Evolutionary conservation across 2,797 vertebrate species (phyloP).

Genomic region (Ptychobarbus kaznakovi): DNA sequence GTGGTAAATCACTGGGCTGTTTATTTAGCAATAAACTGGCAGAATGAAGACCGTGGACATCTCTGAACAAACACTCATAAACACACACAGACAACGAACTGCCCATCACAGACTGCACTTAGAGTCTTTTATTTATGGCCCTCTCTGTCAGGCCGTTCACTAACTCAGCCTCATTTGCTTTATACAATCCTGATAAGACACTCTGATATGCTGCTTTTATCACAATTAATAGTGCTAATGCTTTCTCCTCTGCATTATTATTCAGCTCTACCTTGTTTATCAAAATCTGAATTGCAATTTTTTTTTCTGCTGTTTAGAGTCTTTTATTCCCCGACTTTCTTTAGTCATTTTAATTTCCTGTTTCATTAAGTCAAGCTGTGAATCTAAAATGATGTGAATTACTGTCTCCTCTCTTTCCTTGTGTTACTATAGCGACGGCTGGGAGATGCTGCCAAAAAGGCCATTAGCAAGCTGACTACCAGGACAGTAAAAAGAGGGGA

Average conservation of each 20-base stretch:
- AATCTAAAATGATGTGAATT: constrained; percentile 28
- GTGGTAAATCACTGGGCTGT: constrained; percentile 43
- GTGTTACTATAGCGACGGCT: constrained; percentile 87
- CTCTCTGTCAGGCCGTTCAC: constrained; percentile 15
- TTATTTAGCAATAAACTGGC: constrained; percentile 45
- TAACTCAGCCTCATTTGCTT: constrained; percentile 17
- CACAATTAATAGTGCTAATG: constrained; percentile 22
- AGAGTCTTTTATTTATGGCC: constrained; percentile 29
- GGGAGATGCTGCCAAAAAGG: constrained; percentile 96
- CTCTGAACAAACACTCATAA: constrained; percentile 40
- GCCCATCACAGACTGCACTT: constrained; percentile 10
- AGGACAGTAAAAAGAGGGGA: constrained; percentile 96
- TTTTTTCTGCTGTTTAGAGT: neutral
- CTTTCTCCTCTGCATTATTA: neutral
- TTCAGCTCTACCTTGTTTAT: constrained; percentile 1
- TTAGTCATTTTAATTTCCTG: constrained; percentile 28
- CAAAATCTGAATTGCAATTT: neutral
- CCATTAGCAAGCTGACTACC: constrained; percentile 93
- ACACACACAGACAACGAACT: constrained; percentile 35
- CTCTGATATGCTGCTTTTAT: constrained; percentile 9
- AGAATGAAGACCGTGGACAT: constrained; percentile 34
- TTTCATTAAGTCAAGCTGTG: constrained; percentile 18
- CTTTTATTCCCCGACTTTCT: constrained; percentile 4
- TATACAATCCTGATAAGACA: constrained; percentile 4
- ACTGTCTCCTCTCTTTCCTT: constrained; percentile 57